Conservation (phyloP, 2,113 vertebrate species). For the Oncorhynchus mykiss region DNA sequence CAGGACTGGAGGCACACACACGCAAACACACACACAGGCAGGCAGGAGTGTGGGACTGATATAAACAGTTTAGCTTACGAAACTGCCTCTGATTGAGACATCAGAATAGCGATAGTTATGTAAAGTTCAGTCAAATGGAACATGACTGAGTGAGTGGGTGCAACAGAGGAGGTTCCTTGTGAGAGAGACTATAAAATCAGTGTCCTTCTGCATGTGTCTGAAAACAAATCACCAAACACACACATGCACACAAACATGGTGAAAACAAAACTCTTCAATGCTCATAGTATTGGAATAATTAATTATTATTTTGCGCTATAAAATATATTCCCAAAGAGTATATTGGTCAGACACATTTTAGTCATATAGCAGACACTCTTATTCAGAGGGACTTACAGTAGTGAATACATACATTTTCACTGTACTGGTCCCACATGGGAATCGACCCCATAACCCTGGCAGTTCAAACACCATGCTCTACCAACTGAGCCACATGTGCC, state of each 20-base stretch:
- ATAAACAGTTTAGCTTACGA: not conserved
- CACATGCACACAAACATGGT: not conserved
- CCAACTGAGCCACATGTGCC: not conserved
- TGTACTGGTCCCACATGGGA: too few species aligned
- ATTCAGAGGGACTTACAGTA: too few species aligned
- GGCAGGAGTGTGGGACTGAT: not conserved
- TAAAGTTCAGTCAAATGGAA: slow-evolving; percentile 33
- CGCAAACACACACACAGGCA: slow-evolving; percentile 14
- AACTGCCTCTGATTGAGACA: not conserved
- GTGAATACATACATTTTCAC: too few species aligned
- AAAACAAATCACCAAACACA: not conserved
- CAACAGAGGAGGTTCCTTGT: not conserved
- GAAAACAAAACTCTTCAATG: not conserved
- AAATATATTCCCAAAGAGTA: too few species aligned
- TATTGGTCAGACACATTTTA: too few species aligned
- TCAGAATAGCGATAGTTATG: slow-evolving; percentile 20
- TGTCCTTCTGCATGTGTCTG: not conserved
- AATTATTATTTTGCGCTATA: too few species aligned
- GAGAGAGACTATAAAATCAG: not conserved
- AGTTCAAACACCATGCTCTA: too few species aligned
- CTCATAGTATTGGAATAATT: not conserved
- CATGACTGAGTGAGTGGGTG: not conserved
- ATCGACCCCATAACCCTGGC: too few species aligned
- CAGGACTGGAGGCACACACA: slow-evolving; percentile 11
- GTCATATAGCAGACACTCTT: too few species aligned